phyloP scores from a whole-genome alignment of 2,888 invertebrate genomes.

The Cerceris ruficornis region DNA sequence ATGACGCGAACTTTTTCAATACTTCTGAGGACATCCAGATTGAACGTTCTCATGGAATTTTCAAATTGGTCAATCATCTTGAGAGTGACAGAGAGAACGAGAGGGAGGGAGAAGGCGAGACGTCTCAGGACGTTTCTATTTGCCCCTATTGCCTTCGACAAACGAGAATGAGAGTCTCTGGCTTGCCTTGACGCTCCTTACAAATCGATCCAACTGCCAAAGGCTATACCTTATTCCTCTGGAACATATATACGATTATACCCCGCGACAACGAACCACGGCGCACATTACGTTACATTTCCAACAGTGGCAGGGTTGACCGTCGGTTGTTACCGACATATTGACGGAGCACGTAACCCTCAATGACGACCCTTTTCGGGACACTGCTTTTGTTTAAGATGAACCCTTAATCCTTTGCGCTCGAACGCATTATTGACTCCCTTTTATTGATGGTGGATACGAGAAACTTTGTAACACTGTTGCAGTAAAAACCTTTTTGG shows the following conservation, averaged over 20 bases:
- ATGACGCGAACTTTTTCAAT: too few relatives aligned
- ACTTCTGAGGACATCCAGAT: too few relatives aligned
- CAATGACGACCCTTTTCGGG: slow-evolving; percentile 16
- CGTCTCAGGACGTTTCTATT: slow-evolving; percentile 30
- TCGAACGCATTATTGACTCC: too few relatives aligned
- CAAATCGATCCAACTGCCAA: slow-evolving; percentile 77
- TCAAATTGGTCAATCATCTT: slow-evolving; percentile 11
- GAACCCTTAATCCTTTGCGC: too few relatives aligned
- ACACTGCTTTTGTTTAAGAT: not conserved
- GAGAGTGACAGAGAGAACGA: not conserved
- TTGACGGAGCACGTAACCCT: slow-evolving; percentile 21
- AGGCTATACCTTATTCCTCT: slow-evolving; percentile 56
- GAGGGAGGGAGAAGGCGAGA: not conserved
- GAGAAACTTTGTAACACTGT: too few relatives aligned
- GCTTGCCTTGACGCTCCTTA: slow-evolving; percentile 79
- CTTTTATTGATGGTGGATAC: too few relatives aligned
- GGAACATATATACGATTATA: slow-evolving; percentile 28
- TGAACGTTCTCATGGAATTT: slow-evolving; percentile 3
- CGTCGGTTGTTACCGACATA: slow-evolving; percentile 41
- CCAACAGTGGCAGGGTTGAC: slow-evolving; percentile 37
- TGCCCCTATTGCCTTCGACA: slow-evolving; percentile 34
- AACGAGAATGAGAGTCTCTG: slow-evolving; percentile 71
- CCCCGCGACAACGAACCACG: slow-evolving; percentile 31
- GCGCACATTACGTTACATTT: slow-evolving; percentile 52
- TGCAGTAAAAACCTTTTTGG: too few relatives aligned